These are phyloP conservation scores for Pollenia angustigena DNA, from an alignment of 2,888 invertebrate genomes.

Conservation along the genomic window DNA sequence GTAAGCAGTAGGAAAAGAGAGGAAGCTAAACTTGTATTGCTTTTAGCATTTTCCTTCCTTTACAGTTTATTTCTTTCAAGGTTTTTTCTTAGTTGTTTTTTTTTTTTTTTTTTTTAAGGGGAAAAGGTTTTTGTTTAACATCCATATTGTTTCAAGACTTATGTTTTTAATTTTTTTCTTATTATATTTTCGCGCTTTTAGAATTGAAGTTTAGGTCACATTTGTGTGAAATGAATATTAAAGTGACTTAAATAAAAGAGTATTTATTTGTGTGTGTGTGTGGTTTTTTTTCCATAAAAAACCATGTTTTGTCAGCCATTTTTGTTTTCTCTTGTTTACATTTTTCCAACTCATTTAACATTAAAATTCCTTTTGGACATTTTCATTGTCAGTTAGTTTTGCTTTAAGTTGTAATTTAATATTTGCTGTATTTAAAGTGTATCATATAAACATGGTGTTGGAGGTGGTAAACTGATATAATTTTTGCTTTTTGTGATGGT, in stretches of 20 bases:
- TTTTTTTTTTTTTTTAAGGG: slow-evolving; percentile 31
- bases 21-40: slow-evolving; percentile 22
- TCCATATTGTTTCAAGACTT: slow-evolving; percentile 23
- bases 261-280: background rate
- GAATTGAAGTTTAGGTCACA: slow-evolving; percentile 1
- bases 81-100: slow-evolving; percentile 18
- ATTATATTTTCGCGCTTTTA: slow-evolving; percentile 6
- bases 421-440: background rate
- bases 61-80: background rate
- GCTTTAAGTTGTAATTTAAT: slow-evolving; percentile 5
- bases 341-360: slow-evolving; percentile 53
- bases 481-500: too few species aligned
- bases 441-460: too few species aligned
- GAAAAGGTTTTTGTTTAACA: slow-evolving; percentile 36
- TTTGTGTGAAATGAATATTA: slow-evolving; percentile 7
- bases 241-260: slow-evolving; percentile 1
- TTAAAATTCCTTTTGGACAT: slow-evolving; percentile 1
- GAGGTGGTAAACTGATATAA: too few species aligned
- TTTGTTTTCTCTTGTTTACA: slow-evolving; percentile 24
- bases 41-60: slow-evolving; percentile 57
- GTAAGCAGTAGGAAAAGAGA: background rate
- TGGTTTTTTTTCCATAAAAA: background rate
- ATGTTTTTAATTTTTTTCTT: background rate
- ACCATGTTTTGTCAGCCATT: background rate
- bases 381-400: slow-evolving; percentile 15